A percentile compares a stretch with the other conserved stretches of the same genome.
Evolutionary conservation across 1,140 invertebrate genomes (phyloP).

Genomic region (Magallana gigas): DNA sequence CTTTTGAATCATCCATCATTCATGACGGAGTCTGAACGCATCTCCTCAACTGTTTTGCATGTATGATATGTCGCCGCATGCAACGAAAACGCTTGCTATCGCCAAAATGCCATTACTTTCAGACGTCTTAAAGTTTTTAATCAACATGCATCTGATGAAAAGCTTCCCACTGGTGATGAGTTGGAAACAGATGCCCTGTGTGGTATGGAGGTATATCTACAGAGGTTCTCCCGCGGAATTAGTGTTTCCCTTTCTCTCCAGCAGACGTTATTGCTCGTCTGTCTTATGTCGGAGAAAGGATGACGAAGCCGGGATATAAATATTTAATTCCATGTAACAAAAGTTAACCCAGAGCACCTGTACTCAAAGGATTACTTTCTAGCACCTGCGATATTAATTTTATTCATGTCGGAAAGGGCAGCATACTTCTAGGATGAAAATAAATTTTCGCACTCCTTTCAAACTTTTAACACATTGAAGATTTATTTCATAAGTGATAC

Average conservation of each 20-base stretch:
- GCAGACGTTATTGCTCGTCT: not conserved
- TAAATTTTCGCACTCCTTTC: too few species aligned
- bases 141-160: constrained; percentile 13
- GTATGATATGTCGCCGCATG: constrained; percentile 7
- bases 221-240: not conserved
- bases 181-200: not conserved
- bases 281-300: constrained; percentile 2
- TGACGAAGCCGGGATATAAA: not conserved
- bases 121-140: constrained; percentile 26
- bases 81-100: constrained; percentile 3
- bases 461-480: too few species aligned
- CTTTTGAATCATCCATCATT: constrained; percentile 14
- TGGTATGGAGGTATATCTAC: not conserved
- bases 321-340: constrained; percentile 24
- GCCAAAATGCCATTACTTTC: constrained; percentile 27
- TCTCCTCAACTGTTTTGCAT: not conserved
- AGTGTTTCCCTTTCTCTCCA: not conserved
- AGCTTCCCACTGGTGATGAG: not conserved
- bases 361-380: not conserved
- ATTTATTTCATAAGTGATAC: too few species aligned
- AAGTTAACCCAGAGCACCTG: not conserved
- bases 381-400: constrained; percentile 16
- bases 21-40: not conserved
- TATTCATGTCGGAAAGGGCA: too few species aligned
- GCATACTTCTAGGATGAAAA: too few species aligned